phyloP scores from a whole-genome alignment of 2,888 invertebrate genomes.

The Ophion costatus region DNA sequence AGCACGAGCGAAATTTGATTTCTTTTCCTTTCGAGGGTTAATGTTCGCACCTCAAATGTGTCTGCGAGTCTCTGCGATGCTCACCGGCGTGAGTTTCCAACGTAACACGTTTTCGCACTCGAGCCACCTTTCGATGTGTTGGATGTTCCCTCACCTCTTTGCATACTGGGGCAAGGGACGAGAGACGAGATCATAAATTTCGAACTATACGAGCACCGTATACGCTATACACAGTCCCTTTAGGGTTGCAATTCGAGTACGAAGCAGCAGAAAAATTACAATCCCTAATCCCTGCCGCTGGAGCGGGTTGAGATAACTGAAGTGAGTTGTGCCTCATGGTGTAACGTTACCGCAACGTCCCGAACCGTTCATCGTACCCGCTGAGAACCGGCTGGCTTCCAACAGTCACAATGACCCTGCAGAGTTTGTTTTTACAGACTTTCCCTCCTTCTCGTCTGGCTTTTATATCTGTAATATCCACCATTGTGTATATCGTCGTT shows the following conservation, averaged over 20 bases:
- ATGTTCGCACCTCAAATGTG: conserved; percentile 14
- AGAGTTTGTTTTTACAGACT: conserved; percentile 48
- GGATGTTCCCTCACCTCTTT: conserved; percentile 27
- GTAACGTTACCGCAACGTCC: conserved; percentile 50
- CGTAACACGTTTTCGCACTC: conserved; percentile 21
- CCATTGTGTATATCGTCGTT: background rate
- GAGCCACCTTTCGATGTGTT: conserved; percentile 34
- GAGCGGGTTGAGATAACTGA: conserved; percentile 38
- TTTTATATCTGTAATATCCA: background rate
- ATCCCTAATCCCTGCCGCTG: conserved; percentile 41
- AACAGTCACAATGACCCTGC: conserved; percentile 12
- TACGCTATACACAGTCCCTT: conserved; percentile 16
- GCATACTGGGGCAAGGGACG: conserved; percentile 11
- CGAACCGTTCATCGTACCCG: conserved; percentile 5
- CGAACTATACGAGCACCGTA: conserved; percentile 58
- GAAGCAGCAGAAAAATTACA: conserved; percentile 57
- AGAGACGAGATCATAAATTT: conserved; percentile 65
- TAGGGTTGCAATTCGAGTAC: conserved; percentile 61
- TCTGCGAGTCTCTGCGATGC: background rate
- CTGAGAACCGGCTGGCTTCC: conserved; percentile 38
- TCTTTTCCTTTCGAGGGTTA: background rate
- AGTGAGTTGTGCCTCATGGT: conserved; percentile 40
- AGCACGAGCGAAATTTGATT: background rate
- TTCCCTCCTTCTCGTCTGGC: conserved; percentile 27
- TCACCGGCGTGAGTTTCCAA: conserved; percentile 14